These are phyloP conservation scores for Labeo catla DNA, from an alignment of 2,113 vertebrate genomes.

Conservation along the genomic window DNA sequence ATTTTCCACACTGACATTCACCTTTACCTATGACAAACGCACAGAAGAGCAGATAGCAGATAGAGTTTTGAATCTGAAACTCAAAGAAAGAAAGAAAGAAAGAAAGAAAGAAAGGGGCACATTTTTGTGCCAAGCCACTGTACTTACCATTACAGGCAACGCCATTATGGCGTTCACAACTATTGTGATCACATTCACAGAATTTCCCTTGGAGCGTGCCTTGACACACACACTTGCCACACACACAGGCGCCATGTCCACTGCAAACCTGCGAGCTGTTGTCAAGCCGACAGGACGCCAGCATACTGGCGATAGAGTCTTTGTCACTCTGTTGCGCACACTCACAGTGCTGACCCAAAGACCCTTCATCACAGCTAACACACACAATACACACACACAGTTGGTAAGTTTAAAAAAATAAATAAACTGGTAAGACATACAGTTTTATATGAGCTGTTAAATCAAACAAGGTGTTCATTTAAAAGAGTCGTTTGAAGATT, in stretches of 20 bases:
- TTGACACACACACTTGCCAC: conserved; percentile 73
- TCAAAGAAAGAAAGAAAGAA: neutral
- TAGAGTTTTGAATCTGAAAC: neutral
- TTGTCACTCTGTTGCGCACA: conserved; percentile 65
- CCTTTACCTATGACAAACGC: conserved; percentile 67
- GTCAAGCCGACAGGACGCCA: conserved; percentile 63
- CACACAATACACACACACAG: conserved; percentile 39
- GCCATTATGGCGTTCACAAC: conserved; percentile 70
- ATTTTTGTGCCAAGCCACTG: neutral
- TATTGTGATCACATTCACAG: conserved; percentile 75
- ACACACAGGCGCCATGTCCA: conserved; percentile 74
- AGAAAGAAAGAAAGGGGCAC: neutral
- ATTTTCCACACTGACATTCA: conserved; percentile 71
- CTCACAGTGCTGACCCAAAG: conserved; percentile 71
- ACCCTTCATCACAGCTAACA: conserved; percentile 70
- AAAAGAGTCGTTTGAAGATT: neutral
- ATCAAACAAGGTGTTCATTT: neutral
- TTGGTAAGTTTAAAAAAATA: neutral
- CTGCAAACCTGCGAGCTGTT: conserved; percentile 69
- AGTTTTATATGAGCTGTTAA: neutral
- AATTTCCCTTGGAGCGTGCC: conserved; percentile 10
- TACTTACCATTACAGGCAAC: conserved; percentile 74
- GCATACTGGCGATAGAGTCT: conserved; percentile 50
- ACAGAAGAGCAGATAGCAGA: neutral
- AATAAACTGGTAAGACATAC: neutral